Percentiles rank a stretch among this genome's conserved stretches.
Evolutionary conservation across 2,888 invertebrate genomes (phyloP).

Genomic region (Drosophila borealis): DNA sequence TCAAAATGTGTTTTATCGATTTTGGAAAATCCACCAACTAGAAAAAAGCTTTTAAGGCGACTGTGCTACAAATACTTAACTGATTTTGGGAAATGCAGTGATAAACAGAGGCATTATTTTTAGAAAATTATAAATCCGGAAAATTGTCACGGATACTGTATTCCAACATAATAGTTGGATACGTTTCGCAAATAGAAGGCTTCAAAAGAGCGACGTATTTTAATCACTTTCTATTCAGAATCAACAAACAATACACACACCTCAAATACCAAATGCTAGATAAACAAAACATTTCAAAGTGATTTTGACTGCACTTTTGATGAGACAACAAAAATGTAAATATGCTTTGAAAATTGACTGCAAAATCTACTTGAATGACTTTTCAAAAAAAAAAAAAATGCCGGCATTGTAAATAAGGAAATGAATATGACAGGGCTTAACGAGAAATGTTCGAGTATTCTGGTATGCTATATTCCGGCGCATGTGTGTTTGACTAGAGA

Average conservation of each 20-base stretch:
- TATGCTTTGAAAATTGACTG: constrained; percentile 15
- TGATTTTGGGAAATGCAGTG: no score
- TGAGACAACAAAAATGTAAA: constrained; percentile 18
- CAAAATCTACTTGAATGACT: constrained; percentile 10
- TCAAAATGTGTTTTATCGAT: not conserved
- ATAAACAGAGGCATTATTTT: no score
- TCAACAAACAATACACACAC: constrained; percentile 7
- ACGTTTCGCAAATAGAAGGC: not conserved
- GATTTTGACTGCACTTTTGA: constrained; percentile 25
- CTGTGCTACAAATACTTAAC: no score
- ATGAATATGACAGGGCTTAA: not conserved
- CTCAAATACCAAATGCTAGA: constrained; percentile 5
- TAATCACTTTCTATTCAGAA: constrained; percentile 5
- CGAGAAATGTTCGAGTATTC: not conserved
- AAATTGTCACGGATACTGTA: not conserved
- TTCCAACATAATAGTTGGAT: not conserved
- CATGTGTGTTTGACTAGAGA: not conserved
- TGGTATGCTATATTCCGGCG: not conserved
- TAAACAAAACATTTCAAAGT: constrained; percentile 20
- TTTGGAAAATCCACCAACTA: not conserved
- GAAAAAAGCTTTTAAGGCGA: not conserved
- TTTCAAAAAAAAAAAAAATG: not conserved
- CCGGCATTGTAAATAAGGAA: constrained; percentile 11
- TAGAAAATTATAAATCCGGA: no score
- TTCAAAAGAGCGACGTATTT: not conserved